phyloP scores from a whole-genome alignment of 2,113 vertebrate genomes.

The Capra hircus region DNA sequence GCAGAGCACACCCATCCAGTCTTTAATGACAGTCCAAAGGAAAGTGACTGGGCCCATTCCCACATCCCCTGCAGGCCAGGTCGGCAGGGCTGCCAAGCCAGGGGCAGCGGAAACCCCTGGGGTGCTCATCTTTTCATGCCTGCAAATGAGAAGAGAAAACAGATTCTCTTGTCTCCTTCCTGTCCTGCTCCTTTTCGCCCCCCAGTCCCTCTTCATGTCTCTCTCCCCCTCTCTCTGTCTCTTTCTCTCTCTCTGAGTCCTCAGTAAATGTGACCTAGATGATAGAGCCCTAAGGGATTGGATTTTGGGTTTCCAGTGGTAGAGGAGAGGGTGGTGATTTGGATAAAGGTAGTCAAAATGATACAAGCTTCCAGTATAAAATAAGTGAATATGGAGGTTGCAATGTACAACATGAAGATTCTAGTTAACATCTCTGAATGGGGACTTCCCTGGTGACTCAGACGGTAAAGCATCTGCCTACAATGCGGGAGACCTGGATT shows the following conservation, averaged over 20 bases:
- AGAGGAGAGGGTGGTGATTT: neutral
- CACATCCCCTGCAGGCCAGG: conserved; percentile 62
- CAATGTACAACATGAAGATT: neutral
- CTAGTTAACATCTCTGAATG: neutral
- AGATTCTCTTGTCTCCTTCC: conserved; percentile 19
- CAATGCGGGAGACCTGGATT: fast-evolving
- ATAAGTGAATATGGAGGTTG: neutral
- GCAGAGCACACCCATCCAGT: conserved; percentile 24
- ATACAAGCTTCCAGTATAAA: neutral
- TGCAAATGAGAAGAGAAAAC: conserved; percentile 64
- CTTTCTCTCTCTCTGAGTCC: neutral
- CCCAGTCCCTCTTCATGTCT: neutral
- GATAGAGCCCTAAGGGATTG: neutral
- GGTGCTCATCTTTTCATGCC: neutral
- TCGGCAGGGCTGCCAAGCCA: conserved; percentile 24
- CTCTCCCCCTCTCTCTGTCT: neutral
- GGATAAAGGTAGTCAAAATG: neutral
- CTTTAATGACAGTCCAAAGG: conserved; percentile 55
- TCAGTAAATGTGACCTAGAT: neutral
- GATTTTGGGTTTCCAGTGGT: neutral
- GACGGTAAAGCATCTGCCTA: neutral
- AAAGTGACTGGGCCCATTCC: conserved; percentile 58
- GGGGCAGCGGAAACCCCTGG: conserved; percentile 35
- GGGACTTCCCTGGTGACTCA: neutral
- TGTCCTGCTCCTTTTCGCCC: neutral